A percentile compares a stretch with the other conserved stretches of the same genome.
These are phyloP conservation scores for Ectemnius continuus DNA, from an alignment of 2,888 invertebrate genomes.

Conservation along the genomic window DNA sequence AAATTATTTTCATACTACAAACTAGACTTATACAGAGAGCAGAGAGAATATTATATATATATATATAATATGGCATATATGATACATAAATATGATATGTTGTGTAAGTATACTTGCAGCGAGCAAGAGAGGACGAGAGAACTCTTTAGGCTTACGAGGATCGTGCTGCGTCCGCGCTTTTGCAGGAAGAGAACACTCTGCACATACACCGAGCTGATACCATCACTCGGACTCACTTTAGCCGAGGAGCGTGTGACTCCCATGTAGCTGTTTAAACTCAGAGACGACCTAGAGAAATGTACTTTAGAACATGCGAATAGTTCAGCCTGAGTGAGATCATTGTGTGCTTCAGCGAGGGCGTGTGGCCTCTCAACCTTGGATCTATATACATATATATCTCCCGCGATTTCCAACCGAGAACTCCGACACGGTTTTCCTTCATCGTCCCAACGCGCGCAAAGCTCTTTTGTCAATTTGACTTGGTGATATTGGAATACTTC, in stretches of 20 bases:
- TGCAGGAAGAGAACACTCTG: conserved; percentile 6
- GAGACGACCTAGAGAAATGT: conserved; percentile 6
- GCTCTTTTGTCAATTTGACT: no score
- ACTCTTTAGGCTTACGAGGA: conserved; percentile 51
- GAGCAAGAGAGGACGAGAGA: conserved; percentile 30
- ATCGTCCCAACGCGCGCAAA: no score
- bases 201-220: conserved; percentile 9
- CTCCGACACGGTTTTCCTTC: no score
- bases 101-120: conserved; percentile 57
- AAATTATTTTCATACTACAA: conserved; percentile 75
- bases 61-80: conserved; percentile 29
- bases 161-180: conserved; percentile 22
- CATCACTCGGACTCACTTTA: conserved; percentile 23
- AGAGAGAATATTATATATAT: conserved; percentile 34
- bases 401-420: no score
- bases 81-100: conserved; percentile 30
- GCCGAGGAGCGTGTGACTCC: conserved; percentile 8
- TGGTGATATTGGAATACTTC: no score
- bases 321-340: conserved; percentile 5
- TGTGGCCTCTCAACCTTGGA: no score
- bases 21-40: conserved; percentile 64
- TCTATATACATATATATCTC: no score
- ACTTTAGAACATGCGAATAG: conserved; percentile 10
- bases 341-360: not conserved
- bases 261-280: conserved; percentile 1